Percentiles rank a stretch among this genome's conserved stretches.
phyloP scores from a whole-genome alignment of 1,140 invertebrate genomes.

The Sarcophaga bullata region DNA sequence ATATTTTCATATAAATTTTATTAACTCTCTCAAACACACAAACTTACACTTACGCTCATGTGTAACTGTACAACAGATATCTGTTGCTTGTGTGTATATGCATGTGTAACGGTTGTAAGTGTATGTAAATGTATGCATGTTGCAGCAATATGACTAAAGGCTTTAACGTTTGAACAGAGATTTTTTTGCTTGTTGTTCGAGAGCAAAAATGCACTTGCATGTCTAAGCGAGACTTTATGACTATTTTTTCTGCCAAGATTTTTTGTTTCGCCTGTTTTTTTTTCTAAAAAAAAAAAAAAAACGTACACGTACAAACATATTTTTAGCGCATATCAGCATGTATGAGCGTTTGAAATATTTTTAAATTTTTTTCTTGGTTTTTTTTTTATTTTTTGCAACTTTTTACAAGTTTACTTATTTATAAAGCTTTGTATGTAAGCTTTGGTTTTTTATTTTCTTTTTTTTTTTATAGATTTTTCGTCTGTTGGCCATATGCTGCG shows the following conservation, averaged over 20 bases:
- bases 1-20: slow-evolving; percentile 21
- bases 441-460: background rate
- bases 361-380: background rate
- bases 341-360: background rate
- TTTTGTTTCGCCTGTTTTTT: background rate
- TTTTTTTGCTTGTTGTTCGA: slow-evolving; percentile 31
- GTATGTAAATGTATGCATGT: slow-evolving; percentile 16
- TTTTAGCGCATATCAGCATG: background rate
- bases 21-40: background rate
- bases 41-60: background rate
- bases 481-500: slow-evolving; percentile 37
- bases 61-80: too few species aligned
- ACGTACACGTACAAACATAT: background rate
- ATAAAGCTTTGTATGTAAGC: slow-evolving; percentile 15
- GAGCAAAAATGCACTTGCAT: slow-evolving; percentile 34
- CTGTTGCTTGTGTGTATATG: too few species aligned
- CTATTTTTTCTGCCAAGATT: slow-evolving; percentile 14
- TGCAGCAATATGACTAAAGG: slow-evolving; percentile 28
- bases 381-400: slow-evolving; percentile 34
- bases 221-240: slow-evolving; percentile 36
- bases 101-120: background rate
- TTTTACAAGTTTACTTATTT: slow-evolving; percentile 38
- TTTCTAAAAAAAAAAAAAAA: background rate
- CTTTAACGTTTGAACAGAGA: slow-evolving; percentile 31
- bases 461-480: too few species aligned